Evolutionary conservation across 2,888 invertebrate genomes (phyloP).

Genomic region (Caenorhabditis sinica): DNA sequence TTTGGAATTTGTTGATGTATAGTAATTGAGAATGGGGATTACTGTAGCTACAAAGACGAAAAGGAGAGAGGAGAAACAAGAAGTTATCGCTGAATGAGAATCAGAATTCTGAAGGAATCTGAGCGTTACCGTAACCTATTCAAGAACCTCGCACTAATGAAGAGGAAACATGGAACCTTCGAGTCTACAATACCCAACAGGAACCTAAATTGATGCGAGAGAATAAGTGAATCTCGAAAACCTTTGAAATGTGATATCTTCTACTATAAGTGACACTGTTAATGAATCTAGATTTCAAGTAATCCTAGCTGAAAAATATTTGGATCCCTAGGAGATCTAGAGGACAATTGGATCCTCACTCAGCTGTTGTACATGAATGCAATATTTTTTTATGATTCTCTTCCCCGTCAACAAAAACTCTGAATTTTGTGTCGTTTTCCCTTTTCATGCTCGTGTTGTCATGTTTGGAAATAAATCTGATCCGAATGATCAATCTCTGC

Average conservation of each 20-base stretch:
- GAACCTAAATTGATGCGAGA: too few species aligned
- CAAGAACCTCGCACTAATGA: too few species aligned
- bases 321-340: neutral
- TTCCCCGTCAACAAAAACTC: neutral
- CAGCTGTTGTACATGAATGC: neutral
- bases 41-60: neutral
- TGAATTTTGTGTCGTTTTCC: constrained; percentile 5
- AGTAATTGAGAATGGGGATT: constrained; percentile 12
- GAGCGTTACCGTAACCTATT: too few species aligned
- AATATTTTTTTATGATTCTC: constrained; percentile 4
- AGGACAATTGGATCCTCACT: neutral
- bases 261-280: too few species aligned
- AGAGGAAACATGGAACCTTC: too few species aligned
- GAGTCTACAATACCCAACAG: too few species aligned
- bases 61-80: neutral
- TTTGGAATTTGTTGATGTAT: constrained; percentile 3
- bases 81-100: neutral
- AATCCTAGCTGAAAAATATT: too few species aligned
- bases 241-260: too few species aligned
- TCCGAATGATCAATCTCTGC: neutral
- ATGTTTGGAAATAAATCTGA: neutral
- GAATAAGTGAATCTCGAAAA: too few species aligned
- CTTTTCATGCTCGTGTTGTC: neutral
- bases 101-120: too few species aligned
- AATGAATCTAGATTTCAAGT: too few species aligned